Conservation (phyloP, 1,140 invertebrate genomes). For the Laodelphax striatellus region DNA sequence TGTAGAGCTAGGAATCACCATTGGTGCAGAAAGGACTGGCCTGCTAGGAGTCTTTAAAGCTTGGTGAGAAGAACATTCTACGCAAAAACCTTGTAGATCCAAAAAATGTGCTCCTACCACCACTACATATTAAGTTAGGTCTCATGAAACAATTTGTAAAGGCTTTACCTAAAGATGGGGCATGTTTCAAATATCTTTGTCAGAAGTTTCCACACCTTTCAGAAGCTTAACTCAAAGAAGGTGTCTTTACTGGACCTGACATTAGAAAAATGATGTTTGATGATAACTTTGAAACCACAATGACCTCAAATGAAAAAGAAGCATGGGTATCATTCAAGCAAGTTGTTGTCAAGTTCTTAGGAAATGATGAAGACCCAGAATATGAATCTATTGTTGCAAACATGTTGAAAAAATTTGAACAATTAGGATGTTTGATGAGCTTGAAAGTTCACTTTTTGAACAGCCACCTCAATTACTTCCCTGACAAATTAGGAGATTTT, state of each 20-base stretch:
- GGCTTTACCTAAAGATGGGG: constrained; percentile 25
- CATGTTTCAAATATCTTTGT: constrained; percentile 26
- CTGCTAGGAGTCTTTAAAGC: constrained; percentile 21
- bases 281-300: constrained; percentile 15
- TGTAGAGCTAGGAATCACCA: constrained; percentile 28
- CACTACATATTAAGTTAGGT: constrained; percentile 31
- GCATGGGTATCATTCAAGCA: constrained; percentile 17
- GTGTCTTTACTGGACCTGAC: constrained; percentile 28
- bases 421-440: constrained; percentile 31
- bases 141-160: too few relatives aligned
- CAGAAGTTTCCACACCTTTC: constrained; percentile 26
- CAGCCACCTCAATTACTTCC: constrained; percentile 29
- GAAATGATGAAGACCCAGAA: constrained; percentile 23
- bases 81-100: constrained; percentile 24
- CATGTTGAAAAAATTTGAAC: constrained; percentile 21
- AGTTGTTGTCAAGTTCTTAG: constrained; percentile 22
- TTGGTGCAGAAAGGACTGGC: constrained; percentile 27
- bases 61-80: constrained; percentile 27
- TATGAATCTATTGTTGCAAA: constrained; percentile 22
- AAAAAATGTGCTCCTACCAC: constrained; percentile 14
- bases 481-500: constrained; percentile 27
- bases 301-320: constrained; percentile 15
- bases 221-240: constrained; percentile 26
- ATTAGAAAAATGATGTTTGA: constrained; percentile 24
- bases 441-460: constrained; percentile 30